phyloP scores from a whole-genome alignment of 2,888 invertebrate species.

The Caenorhabditis panamensis region DNA sequence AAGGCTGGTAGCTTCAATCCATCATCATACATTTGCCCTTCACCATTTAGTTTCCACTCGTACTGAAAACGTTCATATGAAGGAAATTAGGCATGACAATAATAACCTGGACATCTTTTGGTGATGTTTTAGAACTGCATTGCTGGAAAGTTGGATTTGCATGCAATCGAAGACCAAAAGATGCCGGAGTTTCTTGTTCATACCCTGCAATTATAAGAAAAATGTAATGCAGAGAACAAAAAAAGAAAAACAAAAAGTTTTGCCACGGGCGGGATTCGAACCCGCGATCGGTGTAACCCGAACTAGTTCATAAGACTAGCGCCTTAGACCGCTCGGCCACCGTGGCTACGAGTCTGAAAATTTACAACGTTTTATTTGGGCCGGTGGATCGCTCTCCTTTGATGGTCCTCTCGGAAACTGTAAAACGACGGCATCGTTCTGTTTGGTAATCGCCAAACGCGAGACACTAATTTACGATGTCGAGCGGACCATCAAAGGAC shows the following conservation, averaged over 20 bases:
- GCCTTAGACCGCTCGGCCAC: too few species aligned
- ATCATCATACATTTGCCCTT: constrained; percentile 40
- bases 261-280: constrained; percentile 40
- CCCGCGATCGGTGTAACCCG: constrained; percentile 21
- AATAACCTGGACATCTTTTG: constrained; percentile 64
- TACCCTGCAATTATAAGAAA: constrained; percentile 4
- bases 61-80: constrained; percentile 41
- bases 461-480: too few species aligned
- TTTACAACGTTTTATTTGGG: too few species aligned
- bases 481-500: too few species aligned
- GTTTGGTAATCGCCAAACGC: too few species aligned
- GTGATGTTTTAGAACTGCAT: constrained; percentile 43
- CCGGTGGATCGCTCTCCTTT: too few species aligned
- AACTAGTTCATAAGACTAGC: too few species aligned
- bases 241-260: not conserved
- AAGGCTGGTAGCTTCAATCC: constrained; percentile 52
- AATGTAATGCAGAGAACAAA: too few species aligned
- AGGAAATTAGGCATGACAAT: not conserved
- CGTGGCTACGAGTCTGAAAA: too few species aligned
- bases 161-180: constrained; percentile 46
- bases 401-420: too few species aligned
- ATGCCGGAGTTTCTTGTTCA: constrained; percentile 56
- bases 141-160: constrained; percentile 56
- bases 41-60: constrained; percentile 61
- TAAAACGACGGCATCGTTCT: too few species aligned